Percentiles rank a stretch among this genome's conserved stretches.
Conservation (phyloP, 2,113 vertebrate species). For the Balaeniceps rex region DNA sequence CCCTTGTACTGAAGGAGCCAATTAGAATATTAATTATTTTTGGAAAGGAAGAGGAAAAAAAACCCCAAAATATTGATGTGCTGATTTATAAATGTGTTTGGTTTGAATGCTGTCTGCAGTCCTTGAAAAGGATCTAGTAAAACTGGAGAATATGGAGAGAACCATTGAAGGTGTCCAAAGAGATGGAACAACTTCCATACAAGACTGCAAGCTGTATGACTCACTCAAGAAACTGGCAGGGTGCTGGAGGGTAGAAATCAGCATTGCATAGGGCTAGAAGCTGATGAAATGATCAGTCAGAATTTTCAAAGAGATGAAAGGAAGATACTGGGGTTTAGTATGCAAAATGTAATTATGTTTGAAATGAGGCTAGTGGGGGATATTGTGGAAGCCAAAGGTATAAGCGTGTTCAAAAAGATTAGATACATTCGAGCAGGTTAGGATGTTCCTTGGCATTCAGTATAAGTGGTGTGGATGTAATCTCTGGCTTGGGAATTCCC, state of each 20-base stretch:
- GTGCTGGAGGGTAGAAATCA: not conserved
- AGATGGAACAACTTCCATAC: not conserved
- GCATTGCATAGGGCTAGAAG: not conserved
- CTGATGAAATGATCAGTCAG: not conserved
- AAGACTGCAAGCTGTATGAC: not conserved
- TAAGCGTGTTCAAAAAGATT: not conserved
- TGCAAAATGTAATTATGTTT: not conserved
- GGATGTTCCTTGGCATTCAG: not conserved
- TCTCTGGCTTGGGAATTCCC: conserved; percentile 9
- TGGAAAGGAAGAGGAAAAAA: not conserved
- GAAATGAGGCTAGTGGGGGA: not conserved
- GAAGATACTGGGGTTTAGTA: not conserved
- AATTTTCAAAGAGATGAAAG: not conserved
- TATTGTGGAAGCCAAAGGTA: not conserved
- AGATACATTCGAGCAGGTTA: not conserved
- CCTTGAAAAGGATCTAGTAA: not conserved
- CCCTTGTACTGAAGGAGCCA: not conserved
- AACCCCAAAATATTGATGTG: not conserved
- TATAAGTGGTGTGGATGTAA: not conserved
- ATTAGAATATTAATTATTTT: not conserved
- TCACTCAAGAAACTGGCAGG: not conserved
- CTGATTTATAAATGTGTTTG: not conserved
- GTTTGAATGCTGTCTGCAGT: not conserved
- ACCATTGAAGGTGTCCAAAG: not conserved
- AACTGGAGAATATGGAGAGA: not conserved